Evolutionary conservation across 2,888 invertebrate species (phyloP).

Genomic region (Scaptomyza cyrtandrae): DNA sequence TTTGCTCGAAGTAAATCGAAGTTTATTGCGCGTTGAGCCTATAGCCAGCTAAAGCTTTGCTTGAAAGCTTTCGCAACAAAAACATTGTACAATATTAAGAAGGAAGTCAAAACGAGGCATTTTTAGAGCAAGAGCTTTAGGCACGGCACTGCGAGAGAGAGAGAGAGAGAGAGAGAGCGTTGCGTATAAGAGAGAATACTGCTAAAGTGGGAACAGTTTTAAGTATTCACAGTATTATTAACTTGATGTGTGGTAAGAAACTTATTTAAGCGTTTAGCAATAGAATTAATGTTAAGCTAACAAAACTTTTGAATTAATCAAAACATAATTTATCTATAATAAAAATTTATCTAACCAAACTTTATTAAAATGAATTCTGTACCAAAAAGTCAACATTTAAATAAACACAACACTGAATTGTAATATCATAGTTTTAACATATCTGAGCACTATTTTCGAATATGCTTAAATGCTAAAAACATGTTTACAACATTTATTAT

Average conservation of each 20-base stretch:
- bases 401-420: too few relatives aligned
- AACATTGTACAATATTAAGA: conserved; percentile 43
- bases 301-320: neutral
- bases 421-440: too few relatives aligned
- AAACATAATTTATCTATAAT: too few relatives aligned
- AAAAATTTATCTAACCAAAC: too few relatives aligned
- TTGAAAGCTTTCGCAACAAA: conserved; percentile 34
- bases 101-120: conserved; percentile 18
- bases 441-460: neutral
- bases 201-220: conserved; percentile 47
- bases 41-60: conserved; percentile 27
- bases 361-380: too few relatives aligned
- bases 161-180: neutral
- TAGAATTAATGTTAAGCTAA: neutral
- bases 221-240: conserved; percentile 4
- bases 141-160: neutral
- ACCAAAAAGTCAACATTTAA: too few relatives aligned
- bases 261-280: neutral
- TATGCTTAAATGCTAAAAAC: neutral
- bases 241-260: neutral
- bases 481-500: neutral
- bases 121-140: conserved; percentile 42
- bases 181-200: conserved; percentile 37
- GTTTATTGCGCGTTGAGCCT: conserved; percentile 8
- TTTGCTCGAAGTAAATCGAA: conserved; percentile 11